These are phyloP conservation scores for Musca domestica DNA, from an alignment of 1,140 invertebrate species.

Conservation along the genomic window DNA sequence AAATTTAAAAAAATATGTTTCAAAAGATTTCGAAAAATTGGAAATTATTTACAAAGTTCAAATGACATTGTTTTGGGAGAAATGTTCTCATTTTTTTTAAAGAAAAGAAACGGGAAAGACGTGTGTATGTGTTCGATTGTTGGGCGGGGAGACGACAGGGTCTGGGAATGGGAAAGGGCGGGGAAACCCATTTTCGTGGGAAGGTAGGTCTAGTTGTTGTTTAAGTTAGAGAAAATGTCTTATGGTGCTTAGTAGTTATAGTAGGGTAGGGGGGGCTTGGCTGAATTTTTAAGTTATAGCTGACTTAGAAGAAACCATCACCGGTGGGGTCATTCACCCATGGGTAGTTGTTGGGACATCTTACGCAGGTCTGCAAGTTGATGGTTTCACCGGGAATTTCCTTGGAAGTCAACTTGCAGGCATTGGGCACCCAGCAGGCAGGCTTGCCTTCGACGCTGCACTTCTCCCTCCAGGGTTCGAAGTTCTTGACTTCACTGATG, in stretches of 20 bases:
- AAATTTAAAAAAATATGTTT: slow-evolving; percentile 5
- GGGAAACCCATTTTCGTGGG: background rate
- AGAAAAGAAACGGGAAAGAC: background rate
- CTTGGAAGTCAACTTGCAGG: slow-evolving; percentile 86
- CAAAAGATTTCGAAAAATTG: background rate
- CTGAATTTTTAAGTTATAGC: background rate
- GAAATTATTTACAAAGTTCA: background rate
- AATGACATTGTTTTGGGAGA: background rate
- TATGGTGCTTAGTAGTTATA: slow-evolving; percentile 9
- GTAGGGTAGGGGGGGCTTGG: background rate
- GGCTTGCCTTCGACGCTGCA: slow-evolving; percentile 76
- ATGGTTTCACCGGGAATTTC: slow-evolving; percentile 91
- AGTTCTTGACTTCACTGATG: slow-evolving; percentile 80
- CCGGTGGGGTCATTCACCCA: slow-evolving; percentile 92
- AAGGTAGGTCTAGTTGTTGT: background rate
- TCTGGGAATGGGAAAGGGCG: background rate
- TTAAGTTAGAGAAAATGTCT: slow-evolving; percentile 6
- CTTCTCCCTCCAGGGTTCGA: slow-evolving; percentile 93
- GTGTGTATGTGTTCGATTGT: too few species aligned
- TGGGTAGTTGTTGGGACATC: slow-evolving; percentile 92
- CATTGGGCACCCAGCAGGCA: slow-evolving; percentile 83
- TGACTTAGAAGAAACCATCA: slow-evolving; percentile 82
- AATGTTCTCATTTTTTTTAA: background rate
- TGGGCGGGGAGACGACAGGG: background rate
- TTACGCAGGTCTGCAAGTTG: slow-evolving; percentile 87